These are phyloP conservation scores for Spodoptera exigua DNA, from an alignment of 2,888 invertebrate genomes.

Conservation along the genomic window DNA sequence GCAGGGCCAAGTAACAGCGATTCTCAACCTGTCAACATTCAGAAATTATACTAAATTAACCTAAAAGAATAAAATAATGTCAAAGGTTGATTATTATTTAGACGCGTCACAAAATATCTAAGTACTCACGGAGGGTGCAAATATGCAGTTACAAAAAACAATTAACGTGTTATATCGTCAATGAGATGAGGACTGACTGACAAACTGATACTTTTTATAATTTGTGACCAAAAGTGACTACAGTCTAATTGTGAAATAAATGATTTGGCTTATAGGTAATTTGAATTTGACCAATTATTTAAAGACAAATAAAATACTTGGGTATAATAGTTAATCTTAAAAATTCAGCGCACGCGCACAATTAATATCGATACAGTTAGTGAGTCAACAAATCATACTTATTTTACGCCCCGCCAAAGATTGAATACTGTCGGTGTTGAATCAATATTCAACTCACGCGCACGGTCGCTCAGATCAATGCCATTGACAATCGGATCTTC, in stretches of 20 bases:
- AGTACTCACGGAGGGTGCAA: too few species aligned
- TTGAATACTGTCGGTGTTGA: conserved; percentile 17
- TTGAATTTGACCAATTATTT: too few species aligned
- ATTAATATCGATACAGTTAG: neutral
- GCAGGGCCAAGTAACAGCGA: neutral
- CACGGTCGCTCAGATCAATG: conserved; percentile 58
- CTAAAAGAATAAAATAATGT: neutral
- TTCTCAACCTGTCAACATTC: conserved; percentile 14
- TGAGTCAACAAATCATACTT: neutral
- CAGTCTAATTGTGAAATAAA: too few species aligned
- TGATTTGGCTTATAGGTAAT: too few species aligned
- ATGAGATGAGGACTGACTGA: too few species aligned
- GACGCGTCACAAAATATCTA: too few species aligned
- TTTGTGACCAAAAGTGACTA: too few species aligned
- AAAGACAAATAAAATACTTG: too few species aligned
- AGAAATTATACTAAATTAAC: too few species aligned
- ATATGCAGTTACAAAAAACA: too few species aligned
- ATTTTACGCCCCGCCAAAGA: conserved; percentile 1
- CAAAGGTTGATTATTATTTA: neutral
- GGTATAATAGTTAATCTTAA: neutral
- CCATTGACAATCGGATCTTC: conserved; percentile 71
- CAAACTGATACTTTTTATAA: too few species aligned
- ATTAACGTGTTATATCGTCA: too few species aligned
- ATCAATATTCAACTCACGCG: conserved; percentile 59
- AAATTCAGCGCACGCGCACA: neutral